Base-by-base conservation (phyloP, 2,797 vertebrate genomes). In the Sebastes minor region DNA sequence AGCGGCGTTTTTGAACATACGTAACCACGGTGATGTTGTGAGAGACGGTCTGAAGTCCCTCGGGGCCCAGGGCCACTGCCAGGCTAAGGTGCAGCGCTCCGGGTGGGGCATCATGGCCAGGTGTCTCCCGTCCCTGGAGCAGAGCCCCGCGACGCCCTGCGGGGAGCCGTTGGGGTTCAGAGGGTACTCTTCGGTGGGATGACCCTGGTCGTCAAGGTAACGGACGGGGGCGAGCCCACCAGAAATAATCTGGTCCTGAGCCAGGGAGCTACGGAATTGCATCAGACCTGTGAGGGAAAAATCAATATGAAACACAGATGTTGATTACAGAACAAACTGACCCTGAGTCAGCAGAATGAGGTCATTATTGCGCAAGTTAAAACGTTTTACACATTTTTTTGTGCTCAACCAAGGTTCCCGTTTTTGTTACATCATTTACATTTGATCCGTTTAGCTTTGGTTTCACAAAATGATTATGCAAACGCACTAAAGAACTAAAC, bases 41-140 rank as follows among this genome's bases (percentile, higher is more conserved):
- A 97, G 91, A 1, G 93, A 91, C 8, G 86, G 33, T 7, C 95
- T 94, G 80, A 97, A 90, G 2, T 90, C 84, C 22, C 86, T 83
- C 0, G 97, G 97, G 20, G 95, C 94, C 97, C 97, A 99, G 0
- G 97, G 92, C 98, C 98, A 99, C 91, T 99, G 98, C 98, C 98
- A 99, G 22, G 90, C 87, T 52, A 97, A 88, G 63, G 97, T 96
- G 6, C 96, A 95, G n/a, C 98, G 95, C 93, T 99, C 97, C 0
- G 98, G 98, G 83, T 99, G 98, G 0, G 98, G 98, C 98, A 99
- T 98, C 92, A 97, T 93, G 61, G 97, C 97, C 80, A 99, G 88
- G 89, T 99, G 98, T 30, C 97, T 95, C 5, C 98, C 97, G 0
- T 98, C 96, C 0, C 38, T 74, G 14, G 97, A 98, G 87, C 96